Evolutionary conservation across 2,113 vertebrate species (phyloP), one percentile per base, ranked within the genome.

Genomic region (Tragulus kanchil): DNA sequence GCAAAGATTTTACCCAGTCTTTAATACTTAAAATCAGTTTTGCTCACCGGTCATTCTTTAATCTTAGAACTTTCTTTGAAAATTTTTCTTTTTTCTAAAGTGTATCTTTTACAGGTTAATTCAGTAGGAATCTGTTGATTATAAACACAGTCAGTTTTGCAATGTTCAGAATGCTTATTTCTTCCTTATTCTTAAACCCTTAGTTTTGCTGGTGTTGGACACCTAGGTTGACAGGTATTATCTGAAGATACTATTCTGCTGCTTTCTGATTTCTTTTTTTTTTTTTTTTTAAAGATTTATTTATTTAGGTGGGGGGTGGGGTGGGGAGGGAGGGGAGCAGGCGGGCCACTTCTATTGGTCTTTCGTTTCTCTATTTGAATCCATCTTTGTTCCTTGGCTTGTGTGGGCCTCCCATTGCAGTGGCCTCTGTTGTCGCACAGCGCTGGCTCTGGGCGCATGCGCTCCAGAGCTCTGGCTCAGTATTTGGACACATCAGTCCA

Each of bases 11-110:
- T 45, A 73, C 42, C 21, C 5, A 73, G 14, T 45, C 45, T 45
- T 73, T 45, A 73, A 61, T 92, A 25, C 45, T 95, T 90, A 92
- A 59, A 77, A 54, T 78, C 42, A 85, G 48, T 48, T 89, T 92
- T 94, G 62, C 19, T 67, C 54, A 42, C 50, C 10, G 23, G 93
- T 90, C 92, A 90, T 95, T 75, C 42, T 92, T 95, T 21, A 94
- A 48, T 75, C 21, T 56, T 45, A 54, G 54, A 58, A 56, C 48
- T 92, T 87, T 62, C 28, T 88, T 87, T 59, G 15, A 95, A 93
- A 81, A 52, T 90, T 94, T n/a, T 12, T 6, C 11, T 89, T 87
- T 62, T 92, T 71, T 45, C 15, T 58, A 17, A 93, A 58, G 14
- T 81, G 23, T 45, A 26, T 93, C 45, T 42, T 88, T 73, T 71